Conservation (phyloP, 1,140 invertebrate species). For the Drosophila punjabiensis region DNA sequence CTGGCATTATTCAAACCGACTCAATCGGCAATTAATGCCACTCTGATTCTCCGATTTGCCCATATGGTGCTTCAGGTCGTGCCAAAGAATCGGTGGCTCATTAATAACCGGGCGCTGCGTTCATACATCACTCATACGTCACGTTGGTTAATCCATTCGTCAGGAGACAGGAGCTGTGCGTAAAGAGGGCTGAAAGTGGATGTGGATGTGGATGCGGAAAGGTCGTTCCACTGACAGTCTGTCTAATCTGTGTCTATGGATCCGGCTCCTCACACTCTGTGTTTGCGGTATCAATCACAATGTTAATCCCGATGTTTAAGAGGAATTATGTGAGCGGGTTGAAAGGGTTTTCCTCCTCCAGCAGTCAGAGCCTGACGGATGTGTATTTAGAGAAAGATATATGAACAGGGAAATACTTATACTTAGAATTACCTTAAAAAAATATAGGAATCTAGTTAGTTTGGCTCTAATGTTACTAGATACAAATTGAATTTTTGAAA, state of each 20-base stretch:
- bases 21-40: slow-evolving; percentile 76
- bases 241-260: slow-evolving; percentile 60
- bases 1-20: slow-evolving; percentile 32
- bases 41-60: slow-evolving; percentile 41
- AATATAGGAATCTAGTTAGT: not conserved
- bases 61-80: slow-evolving; percentile 5
- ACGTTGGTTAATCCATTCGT: slow-evolving; percentile 76
- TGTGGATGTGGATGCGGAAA: not conserved
- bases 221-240: slow-evolving; percentile 46
- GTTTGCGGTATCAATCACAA: slow-evolving; percentile 72
- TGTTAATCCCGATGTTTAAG: slow-evolving; percentile 51
- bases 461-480: slow-evolving; percentile 2
- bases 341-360: slow-evolving; percentile 18
- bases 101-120: slow-evolving; percentile 64
- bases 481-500: not conserved
- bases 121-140: slow-evolving; percentile 81
- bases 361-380: slow-evolving; percentile 15
- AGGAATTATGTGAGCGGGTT: slow-evolving; percentile 19
- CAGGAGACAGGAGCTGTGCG: slow-evolving; percentile 30
- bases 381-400: not conserved
- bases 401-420: not conserved
- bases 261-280: not conserved
- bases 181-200: slow-evolving; percentile 8
- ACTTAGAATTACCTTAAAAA: not conserved
- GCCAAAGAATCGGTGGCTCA: slow-evolving; percentile 56